Percentiles rank a stretch among this genome's conserved stretches.
phyloP scores from a whole-genome alignment of 2,113 vertebrate species.

The Plecotus auritus region DNA sequence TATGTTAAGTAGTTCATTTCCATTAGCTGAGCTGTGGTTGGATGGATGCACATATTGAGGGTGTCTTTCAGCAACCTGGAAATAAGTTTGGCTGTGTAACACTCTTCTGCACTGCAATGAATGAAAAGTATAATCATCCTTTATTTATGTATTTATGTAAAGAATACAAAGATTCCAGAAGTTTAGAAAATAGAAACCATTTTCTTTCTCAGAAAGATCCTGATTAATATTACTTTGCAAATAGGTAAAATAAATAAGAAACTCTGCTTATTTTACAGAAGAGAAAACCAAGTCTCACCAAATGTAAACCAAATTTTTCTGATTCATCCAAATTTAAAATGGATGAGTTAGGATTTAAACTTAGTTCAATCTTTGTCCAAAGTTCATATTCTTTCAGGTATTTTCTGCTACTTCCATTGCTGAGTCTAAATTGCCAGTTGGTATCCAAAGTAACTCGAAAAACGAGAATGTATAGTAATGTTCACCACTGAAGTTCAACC shows the following conservation, averaged over 20 bases:
- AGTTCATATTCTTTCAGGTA: not conserved
- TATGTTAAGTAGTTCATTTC: not conserved
- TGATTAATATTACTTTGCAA: not conserved
- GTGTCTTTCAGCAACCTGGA: not conserved
- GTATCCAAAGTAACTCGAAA: not conserved
- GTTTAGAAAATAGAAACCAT: not conserved
- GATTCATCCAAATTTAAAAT: not conserved
- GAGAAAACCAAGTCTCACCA: not conserved
- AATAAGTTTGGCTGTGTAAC: not conserved
- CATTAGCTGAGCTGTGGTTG: not conserved
- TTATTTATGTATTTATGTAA: not conserved
- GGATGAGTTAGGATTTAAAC: not conserved
- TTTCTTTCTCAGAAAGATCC: not conserved
- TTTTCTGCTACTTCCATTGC: not conserved
- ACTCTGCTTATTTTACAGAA: not conserved
- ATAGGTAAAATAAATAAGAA: not conserved
- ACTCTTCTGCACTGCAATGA: not conserved
- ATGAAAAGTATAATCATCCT: not conserved
- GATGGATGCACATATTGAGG: not conserved
- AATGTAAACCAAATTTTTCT: not conserved
- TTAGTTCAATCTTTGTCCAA: not conserved
- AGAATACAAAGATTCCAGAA: not conserved
- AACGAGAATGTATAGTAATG: not conserved
- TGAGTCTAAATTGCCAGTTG: not conserved
- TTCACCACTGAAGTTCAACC: not conserved